Base-by-base conservation (phyloP, 2,113 vertebrate species). In the Neotoma lepida region DNA sequence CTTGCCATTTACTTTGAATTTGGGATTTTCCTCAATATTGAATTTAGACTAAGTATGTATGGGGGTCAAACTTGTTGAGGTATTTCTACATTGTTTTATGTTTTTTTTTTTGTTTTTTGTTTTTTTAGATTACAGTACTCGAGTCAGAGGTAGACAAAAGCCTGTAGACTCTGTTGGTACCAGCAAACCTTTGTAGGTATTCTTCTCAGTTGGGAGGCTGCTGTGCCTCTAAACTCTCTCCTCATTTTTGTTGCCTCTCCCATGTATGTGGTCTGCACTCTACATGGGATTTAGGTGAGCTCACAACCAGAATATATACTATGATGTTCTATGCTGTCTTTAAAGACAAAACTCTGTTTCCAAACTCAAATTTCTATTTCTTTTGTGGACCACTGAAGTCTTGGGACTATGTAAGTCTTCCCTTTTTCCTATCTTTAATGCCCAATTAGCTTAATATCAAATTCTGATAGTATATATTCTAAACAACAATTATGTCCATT, bases 1-100 rank as follows among this genome's bases (percentile, higher is more conserved):
- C 85, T 86, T 94, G 54, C 61, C 41, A 73, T 74, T 91, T 91
- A 80, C 46, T 94, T 87, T 64, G 64, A 35, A 71, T 76, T 85
- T 76, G 51, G 78, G 51, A 85, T 80, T 93, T 90, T 85, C 54
- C 89, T 96, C 30, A 95, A 49, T 18, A 63, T 4, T 85, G 54
- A 78, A 76, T 87, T 95, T 46, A 64, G 77, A 58, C 1, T 56
- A 46, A 76, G 30, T 54, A 14, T 70, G 5, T 63, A 86, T n/a
- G 63, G 73, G 70, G n/a, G n/a, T 82, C 18, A 76, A 89, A 81
- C 30, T 7, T 81, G 54, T n/a, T 39, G 51, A 94, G 84, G 9
- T 35, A 41, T 93, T 81, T 95, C 26, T 61, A 68, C 51, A 91
- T 56, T 84, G 41, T 63, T 81, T 58, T 56, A 4, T 71, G 7